Evolutionary conservation across 1,140 invertebrate species (phyloP), one percentile per base, ranked within the genome.

Genomic region (Drosophila sulfurigaster): DNA sequence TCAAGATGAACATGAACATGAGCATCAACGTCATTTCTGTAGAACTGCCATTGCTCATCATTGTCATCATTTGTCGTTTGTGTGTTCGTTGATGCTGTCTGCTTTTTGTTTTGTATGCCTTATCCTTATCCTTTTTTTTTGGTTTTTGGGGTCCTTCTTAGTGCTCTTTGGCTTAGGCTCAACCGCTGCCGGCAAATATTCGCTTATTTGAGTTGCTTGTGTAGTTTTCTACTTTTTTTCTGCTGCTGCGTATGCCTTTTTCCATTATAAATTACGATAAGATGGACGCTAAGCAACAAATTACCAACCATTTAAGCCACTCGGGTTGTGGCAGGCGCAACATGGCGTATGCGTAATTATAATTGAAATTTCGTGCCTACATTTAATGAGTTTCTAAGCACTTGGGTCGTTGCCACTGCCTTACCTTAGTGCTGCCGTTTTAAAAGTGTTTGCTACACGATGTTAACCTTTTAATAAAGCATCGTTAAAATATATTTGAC

Each of bases 331-430:
- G 16, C 56, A 46, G 38, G 78, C 46, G 54, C 81, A 85, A 78
- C 82, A 64, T 68, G 70, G 78, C 79, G 82, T 81, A 82, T 82
- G 64, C 82, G 78, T 87, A 79, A 87, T 88, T 88, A 78, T 82
- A 88, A 87, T 87, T 82, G 70, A 82, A 86, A 78, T 82, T 79
- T 87, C 63, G 65, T 79, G 72, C 60, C 64, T 73, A 52, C 67
- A 45, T 66, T 79, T 86, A 79, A 87, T 82, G 82, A 87, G 76
- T 68, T 82, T 66, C 46, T 45, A 76, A 72, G 62, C 68, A 78
- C 67, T 72, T 52, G 20, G 67, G 41, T 16, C 51, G 38, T 57
- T 51, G 32, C 35, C 32, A 6, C 32, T 32, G 32, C 13, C 20
- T 32, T 16, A 38, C 32, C 11, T 16, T 28, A 16, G 15, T 58